A percentile compares a stretch with the other conserved stretches of the same genome.
phyloP scores from a whole-genome alignment of 2,113 vertebrate species.

The Phocoena sinus region DNA sequence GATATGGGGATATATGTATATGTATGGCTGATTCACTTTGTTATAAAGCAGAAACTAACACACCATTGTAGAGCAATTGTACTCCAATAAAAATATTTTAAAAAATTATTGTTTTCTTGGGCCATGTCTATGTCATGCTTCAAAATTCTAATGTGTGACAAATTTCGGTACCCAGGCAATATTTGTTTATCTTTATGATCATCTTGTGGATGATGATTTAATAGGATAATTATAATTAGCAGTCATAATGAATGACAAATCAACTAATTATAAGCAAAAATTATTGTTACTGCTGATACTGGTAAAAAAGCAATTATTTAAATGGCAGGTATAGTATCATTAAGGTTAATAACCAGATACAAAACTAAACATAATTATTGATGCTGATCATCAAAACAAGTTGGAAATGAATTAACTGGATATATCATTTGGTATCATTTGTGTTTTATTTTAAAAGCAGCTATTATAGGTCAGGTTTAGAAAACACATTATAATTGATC shows the following conservation, averaged over 20 bases:
- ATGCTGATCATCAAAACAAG: slow-evolving; percentile 18
- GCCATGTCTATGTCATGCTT: not conserved
- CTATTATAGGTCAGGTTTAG: not conserved
- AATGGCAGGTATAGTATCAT: slow-evolving; percentile 5
- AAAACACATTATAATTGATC: slow-evolving; percentile 8
- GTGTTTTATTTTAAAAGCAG: slow-evolving; percentile 35
- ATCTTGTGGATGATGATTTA: not conserved
- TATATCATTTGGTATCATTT: not conserved
- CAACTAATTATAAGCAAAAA: slow-evolving; percentile 32
- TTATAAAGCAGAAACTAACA: no score
- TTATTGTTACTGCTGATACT: slow-evolving; percentile 6
- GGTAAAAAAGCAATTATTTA: slow-evolving; percentile 37
- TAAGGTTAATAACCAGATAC: slow-evolving; percentile 46
- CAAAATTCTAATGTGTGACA: not conserved
- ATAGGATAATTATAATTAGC: slow-evolving; percentile 22
- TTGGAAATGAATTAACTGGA: slow-evolving; percentile 20
- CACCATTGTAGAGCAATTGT: no score
- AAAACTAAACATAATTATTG: slow-evolving; percentile 50
- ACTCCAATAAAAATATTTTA: no score
- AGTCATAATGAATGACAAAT: slow-evolving; percentile 26
- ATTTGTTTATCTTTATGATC: slow-evolving; percentile 16
- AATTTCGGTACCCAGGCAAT: not conserved
- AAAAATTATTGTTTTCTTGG: not conserved
- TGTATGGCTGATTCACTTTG: no score
- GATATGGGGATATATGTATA: no score